Evolutionary conservation across 2,113 vertebrate genomes (phyloP).

Genomic region (Vidua chalybeata): DNA sequence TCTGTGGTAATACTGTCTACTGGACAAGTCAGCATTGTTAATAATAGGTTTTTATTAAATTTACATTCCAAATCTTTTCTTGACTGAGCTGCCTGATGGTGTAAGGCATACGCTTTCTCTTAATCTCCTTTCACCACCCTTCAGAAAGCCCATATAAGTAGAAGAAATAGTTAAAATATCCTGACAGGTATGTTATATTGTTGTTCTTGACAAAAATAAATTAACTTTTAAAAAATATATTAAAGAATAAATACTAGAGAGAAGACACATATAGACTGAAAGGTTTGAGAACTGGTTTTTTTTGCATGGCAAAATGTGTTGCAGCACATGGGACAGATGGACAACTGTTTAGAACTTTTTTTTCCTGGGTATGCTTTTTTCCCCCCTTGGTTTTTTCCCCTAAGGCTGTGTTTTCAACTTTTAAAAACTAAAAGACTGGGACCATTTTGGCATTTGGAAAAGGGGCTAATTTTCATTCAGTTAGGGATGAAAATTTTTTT

Average conservation of each 20-base stretch:
- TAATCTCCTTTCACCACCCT: neutral
- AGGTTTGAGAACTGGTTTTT: neutral
- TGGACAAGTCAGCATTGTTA: neutral
- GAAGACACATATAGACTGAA: neutral
- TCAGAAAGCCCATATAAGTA: neutral
- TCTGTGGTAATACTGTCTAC: neutral
- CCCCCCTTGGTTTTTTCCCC: too few species aligned
- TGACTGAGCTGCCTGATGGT: neutral
- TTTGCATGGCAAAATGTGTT: neutral
- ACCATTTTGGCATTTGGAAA: neutral
- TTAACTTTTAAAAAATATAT: too few species aligned
- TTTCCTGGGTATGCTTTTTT: too few species aligned
- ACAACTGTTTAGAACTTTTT: neutral
- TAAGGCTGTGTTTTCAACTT: neutral
- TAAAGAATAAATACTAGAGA: neutral
- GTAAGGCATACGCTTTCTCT: neutral
- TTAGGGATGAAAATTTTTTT: neutral
- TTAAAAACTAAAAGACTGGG: neutral
- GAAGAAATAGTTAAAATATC: neutral
- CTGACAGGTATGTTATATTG: neutral
- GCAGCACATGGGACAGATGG: neutral
- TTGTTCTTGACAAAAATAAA: neutral
- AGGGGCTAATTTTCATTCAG: neutral
- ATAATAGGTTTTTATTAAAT: neutral
- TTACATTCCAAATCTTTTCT: neutral